Conservation (phyloP, 92 coral and sea anemone species). For the Palythoa grandis region DNA sequence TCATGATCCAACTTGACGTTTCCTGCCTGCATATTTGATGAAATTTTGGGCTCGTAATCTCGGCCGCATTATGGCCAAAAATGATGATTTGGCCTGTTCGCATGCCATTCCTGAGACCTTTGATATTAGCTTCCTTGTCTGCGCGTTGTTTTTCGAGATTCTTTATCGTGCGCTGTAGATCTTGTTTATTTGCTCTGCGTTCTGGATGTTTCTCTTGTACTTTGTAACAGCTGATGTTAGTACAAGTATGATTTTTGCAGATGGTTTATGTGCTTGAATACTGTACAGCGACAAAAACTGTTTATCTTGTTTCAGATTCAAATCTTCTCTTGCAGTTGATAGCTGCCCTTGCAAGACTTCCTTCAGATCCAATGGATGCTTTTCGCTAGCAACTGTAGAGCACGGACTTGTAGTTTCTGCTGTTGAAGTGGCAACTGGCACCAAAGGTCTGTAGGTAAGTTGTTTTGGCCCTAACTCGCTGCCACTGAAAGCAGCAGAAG, state of each 20-base stretch:
- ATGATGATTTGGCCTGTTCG: slow-evolving; percentile 49
- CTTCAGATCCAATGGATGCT: slow-evolving; percentile 34
- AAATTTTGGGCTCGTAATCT: slow-evolving; percentile 39
- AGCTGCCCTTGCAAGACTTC: slow-evolving; percentile 42
- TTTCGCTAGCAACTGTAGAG: too few relatives aligned
- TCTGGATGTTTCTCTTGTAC: slow-evolving; percentile 49
- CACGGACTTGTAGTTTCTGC: too few relatives aligned
- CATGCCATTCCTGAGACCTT: slow-evolving; percentile 29
- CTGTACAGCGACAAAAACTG: not conserved
- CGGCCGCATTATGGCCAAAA: slow-evolving; percentile 49
- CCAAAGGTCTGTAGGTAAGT: too few relatives aligned
- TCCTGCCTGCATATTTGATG: slow-evolving; percentile 33
- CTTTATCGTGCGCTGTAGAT: slow-evolving; percentile 53
- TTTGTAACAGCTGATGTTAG: slow-evolving; percentile 41
- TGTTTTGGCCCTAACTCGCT: too few relatives aligned
- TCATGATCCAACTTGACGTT: slow-evolving; percentile 36
- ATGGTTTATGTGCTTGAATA: slow-evolving; percentile 16
- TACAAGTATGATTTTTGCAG: slow-evolving; percentile 37
- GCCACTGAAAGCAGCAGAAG: too few relatives aligned
- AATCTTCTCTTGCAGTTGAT: slow-evolving; percentile 42
- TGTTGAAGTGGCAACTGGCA: too few relatives aligned
- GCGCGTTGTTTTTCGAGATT: slow-evolving; percentile 47
- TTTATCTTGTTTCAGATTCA: slow-evolving; percentile 20
- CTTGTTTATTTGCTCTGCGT: slow-evolving; percentile 5
- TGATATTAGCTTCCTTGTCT: slow-evolving; percentile 30